phyloP scores from a whole-genome alignment of 1,140 invertebrate genomes.

The Bursaphelenchus mucronatus region DNA sequence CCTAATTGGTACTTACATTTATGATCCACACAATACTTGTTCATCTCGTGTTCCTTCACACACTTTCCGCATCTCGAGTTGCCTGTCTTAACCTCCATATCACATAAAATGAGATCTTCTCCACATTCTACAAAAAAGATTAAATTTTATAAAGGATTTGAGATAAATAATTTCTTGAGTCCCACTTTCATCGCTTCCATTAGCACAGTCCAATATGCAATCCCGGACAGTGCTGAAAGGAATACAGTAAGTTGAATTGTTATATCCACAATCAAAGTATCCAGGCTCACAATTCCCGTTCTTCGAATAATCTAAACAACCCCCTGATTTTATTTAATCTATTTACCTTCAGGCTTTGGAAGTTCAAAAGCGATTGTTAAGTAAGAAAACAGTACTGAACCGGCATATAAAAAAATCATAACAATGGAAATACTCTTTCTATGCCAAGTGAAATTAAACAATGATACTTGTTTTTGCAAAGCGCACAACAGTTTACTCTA shows the following conservation, averaged over 20 bases:
- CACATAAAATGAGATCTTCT: constrained; percentile 30
- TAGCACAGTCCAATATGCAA: constrained; percentile 33
- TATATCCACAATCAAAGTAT: too few species aligned
- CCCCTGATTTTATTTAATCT: too few species aligned
- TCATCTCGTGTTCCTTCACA: constrained; percentile 16
- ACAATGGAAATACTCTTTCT: too few species aligned
- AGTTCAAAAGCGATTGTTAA: too few species aligned
- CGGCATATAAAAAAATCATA: too few species aligned
- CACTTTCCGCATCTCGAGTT: constrained; percentile 30
- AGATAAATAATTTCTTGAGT: background rate
- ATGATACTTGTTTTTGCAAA: too few species aligned
- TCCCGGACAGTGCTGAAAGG: constrained; percentile 30
- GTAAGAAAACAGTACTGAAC: too few species aligned
- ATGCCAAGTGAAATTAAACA: too few species aligned
- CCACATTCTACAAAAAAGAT: constrained; percentile 27
- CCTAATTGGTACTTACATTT: constrained; percentile 27
- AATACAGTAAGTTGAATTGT: constrained; percentile 10
- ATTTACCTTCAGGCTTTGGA: too few species aligned
- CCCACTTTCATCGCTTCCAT: constrained; percentile 37
- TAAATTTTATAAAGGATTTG: background rate
- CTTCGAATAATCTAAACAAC: too few species aligned
- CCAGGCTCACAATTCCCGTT: too few species aligned
- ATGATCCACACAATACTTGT: constrained; percentile 28
- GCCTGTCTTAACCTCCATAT: constrained; percentile 16
- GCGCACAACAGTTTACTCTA: too few species aligned